Conservation (phyloP, 2,113 vertebrate genomes). For the Chaenocephalus aceratus region DNA sequence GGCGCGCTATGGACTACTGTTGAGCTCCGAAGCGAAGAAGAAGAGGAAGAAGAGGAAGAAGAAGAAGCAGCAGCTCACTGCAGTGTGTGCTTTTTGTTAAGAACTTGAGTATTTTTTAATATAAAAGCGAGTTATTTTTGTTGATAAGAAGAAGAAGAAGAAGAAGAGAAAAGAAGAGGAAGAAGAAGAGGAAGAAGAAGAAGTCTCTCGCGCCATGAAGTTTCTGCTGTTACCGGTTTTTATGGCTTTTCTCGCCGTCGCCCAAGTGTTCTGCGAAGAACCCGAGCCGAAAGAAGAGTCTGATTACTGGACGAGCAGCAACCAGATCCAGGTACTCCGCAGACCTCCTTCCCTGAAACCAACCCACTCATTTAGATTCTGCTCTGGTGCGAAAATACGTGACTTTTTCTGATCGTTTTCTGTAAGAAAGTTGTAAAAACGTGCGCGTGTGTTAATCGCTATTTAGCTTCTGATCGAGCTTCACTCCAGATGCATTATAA, state of each 20-base stretch:
- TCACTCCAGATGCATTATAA: too few relatives aligned
- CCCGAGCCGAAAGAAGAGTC: conserved; percentile 85
- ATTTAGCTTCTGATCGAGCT: too few relatives aligned
- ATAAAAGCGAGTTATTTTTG: neutral
- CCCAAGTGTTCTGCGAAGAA: conserved; percentile 86
- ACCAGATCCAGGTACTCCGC: conserved; percentile 85
- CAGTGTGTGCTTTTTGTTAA: neutral
- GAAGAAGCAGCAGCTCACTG: neutral
- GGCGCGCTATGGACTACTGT: conserved; percentile 69
- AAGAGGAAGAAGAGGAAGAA: neutral
- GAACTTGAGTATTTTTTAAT: neutral
- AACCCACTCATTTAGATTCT: too few relatives aligned
- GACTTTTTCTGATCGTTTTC: too few relatives aligned
- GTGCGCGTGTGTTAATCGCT: too few relatives aligned
- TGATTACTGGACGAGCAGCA: conserved; percentile 88
- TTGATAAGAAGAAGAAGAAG: neutral
- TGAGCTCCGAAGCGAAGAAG: conserved; percentile 22
- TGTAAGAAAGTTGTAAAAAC: too few relatives aligned
- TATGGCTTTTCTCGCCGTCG: conserved; percentile 84
- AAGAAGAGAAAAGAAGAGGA: too few relatives aligned
- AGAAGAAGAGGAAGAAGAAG: neutral
- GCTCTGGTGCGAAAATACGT: too few relatives aligned
- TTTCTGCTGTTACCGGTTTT: conserved; percentile 85
- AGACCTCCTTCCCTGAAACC: too few relatives aligned
- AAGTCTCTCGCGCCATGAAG: conserved; percentile 84